Percentiles rank a stretch among this genome's conserved stretches.
Evolutionary conservation across 2,113 vertebrate species (phyloP).

Genomic region (Carettochelys insculpta): DNA sequence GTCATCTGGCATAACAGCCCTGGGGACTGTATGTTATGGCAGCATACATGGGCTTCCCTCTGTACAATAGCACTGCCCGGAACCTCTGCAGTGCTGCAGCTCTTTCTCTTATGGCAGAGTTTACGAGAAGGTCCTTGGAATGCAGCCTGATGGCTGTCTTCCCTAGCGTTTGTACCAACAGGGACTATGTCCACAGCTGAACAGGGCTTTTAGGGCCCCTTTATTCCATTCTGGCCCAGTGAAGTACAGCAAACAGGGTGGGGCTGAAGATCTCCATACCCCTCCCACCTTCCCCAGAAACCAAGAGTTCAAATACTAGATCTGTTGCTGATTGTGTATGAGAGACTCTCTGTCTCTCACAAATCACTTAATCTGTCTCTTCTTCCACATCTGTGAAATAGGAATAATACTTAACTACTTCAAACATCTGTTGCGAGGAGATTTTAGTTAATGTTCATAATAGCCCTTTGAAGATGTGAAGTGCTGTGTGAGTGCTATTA

Average conservation of each 20-base stretch:
- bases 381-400: not conserved
- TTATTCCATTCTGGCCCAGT: not conserved
- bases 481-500: not conserved
- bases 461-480: not conserved
- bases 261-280: not conserved
- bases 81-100: not conserved
- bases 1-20: not conserved
- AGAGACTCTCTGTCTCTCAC: not conserved
- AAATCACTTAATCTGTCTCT: not conserved
- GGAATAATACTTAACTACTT: not conserved
- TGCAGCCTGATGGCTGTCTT: not conserved
- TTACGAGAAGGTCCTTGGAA: not conserved
- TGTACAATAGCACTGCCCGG: not conserved
- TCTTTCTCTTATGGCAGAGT: not conserved
- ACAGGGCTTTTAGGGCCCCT: not conserved
- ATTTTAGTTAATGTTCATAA: not conserved
- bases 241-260: not conserved
- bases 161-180: not conserved
- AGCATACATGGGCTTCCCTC: not conserved
- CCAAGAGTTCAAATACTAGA: not conserved
- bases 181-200: not conserved
- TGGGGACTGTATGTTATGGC: not conserved
- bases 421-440: not conserved
- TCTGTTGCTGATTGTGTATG: not conserved
- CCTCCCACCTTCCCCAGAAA: not conserved